Evolutionary conservation across 1,140 invertebrate species (phyloP), one percentile per base, ranked within the genome.

Genomic region (Papilio machaon): DNA sequence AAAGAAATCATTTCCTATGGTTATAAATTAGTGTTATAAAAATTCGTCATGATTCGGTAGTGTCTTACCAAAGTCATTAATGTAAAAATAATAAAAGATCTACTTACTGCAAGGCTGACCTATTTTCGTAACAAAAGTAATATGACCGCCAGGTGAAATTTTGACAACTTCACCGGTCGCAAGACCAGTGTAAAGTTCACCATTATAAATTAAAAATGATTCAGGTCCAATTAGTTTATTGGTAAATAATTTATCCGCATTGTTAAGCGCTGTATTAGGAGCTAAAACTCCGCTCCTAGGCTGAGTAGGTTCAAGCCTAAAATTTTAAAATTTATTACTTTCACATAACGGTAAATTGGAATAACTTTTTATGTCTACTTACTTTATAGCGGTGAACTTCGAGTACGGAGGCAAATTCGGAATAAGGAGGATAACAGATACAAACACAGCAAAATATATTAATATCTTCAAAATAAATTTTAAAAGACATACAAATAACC

Each of bases 71-170:
- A 30, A 30, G 23, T 30, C 2, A 30, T 30, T 30, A 30, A 30
- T 30, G 23, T 30, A 30, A 58, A 58, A 23, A 49, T 43, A 74
- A 73, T 75, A 30, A 30, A 30, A 2, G 46, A 67, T 75, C 11
- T 85, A 95, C 94, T 95, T 95, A 96, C 97, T 96, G 94, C 98
- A 98, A 54, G 96, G 95, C 88, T 97, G 95, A 19, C 98, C 98
- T 95, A 97, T 97, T 94, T 96, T 97, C 67, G 96, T 94, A 23
- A 97, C 91, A 90, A 96, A 95, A 23, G 91, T 94, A 4, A 95
- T 87, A 85, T 95, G 90, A 8, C 94, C 91, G 80, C 95, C 95
- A 67, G 96, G 95, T 52, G 95, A 95, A 19, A 97, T 85, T 95
- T 97, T 97, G 0, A 97, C 95, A 67, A 98, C 95, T 88, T 97